Conservation (phyloP, 2,888 invertebrate species). For the Anagyrus pseudococci region DNA sequence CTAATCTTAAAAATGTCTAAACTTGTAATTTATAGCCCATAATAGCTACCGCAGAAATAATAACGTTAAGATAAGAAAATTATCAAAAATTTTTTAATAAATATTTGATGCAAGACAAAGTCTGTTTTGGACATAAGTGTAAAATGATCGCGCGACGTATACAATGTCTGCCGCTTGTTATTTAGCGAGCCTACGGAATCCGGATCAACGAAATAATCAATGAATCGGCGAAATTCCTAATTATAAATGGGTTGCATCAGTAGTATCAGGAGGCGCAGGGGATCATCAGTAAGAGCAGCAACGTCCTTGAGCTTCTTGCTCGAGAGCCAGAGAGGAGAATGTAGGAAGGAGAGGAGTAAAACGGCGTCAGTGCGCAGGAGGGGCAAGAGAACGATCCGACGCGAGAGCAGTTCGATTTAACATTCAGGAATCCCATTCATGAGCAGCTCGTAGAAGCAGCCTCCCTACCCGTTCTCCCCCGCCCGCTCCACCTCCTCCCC, state of each 20-base stretch:
- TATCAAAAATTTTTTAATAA: neutral
- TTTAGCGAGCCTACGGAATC: neutral
- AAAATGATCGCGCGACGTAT: neutral
- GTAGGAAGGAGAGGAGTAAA: no score
- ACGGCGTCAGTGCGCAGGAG: no score
- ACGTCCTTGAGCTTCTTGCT: slow-evolving; percentile 24
- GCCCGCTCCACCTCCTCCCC: neutral
- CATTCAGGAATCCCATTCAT: neutral
- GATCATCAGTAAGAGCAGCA: neutral
- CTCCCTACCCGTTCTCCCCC: neutral
- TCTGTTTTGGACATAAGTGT: no score
- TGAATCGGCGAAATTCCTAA: slow-evolving; percentile 31
- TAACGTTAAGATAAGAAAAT: neutral
- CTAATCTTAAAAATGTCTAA: neutral
- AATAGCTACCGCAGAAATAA: neutral
- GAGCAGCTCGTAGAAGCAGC: neutral
- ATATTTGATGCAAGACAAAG: no score
- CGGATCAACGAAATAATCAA: slow-evolving; percentile 15
- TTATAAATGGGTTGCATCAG: slow-evolving; percentile 22
- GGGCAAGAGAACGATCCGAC: neutral
- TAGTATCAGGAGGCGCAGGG: no score
- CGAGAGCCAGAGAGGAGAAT: neutral
- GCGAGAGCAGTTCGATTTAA: neutral
- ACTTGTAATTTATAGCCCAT: neutral
- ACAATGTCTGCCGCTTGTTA: neutral